Evolutionary conservation across 2,113 vertebrate species (phyloP), one percentile per base, ranked within the genome.

Genomic region (Mus pahari): DNA sequence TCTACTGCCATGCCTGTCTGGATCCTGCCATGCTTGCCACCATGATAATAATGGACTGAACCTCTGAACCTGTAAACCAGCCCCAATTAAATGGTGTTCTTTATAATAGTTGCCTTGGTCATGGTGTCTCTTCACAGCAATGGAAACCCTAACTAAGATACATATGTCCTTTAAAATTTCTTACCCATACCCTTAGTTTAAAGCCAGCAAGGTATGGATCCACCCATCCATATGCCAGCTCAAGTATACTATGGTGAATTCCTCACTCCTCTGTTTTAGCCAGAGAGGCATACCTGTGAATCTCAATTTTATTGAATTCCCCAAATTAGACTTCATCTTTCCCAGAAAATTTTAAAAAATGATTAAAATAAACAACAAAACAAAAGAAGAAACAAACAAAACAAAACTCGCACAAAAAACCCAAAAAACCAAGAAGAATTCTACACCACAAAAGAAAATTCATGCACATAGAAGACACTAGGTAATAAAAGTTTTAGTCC

Each of bases 341-440:
- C 42, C 33, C 31, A 95, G 68, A 92, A 95, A 94, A 20, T 68
- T 74, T 88, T 92, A 78, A 92, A 55, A 33, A 36, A 17, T 16
- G 31, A 36, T 68, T 68, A 68, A 36, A 16, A 36, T 36, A 68
- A 68, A 68, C 66, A 68, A 68, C n/a, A 71, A 74, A 74, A 3
- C 33, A 70, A 68, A 39, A 73, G 8, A 39, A 73, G 33, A 71
- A 71, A n/a, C 6, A 13, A 68, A 24, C 6, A 13, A 68, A 42
- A 73, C n/a, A 73, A 73, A 66, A 66, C n/a, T n/a, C n/a, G n/a
- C n/a, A n/a, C n/a, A n/a, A n/a, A n/a, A n/a, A n/a, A n/a, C n/a
- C n/a, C 64, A 66, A 66, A 66, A 64, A 66, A 14, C 12, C 22
- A 17, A 66, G 31, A 50, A 70, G 6, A 53, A 4, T 87, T 50